phyloP scores from a whole-genome alignment of 2,888 invertebrate species.

The Branchipolynoe longqiensis region DNA sequence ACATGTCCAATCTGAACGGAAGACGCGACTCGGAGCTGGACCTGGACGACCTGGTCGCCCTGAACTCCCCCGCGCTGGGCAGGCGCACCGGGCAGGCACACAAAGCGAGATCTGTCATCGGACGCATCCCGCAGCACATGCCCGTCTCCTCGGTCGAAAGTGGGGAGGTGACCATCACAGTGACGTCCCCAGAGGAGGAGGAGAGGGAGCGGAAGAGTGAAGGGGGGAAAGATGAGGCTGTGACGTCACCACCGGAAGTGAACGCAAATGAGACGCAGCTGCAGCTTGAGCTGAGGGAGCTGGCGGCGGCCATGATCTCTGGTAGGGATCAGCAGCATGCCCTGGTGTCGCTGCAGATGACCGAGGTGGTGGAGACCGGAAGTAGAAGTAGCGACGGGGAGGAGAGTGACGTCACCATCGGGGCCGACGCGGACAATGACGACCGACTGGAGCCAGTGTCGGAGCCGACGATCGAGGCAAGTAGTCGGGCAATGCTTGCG shows the following conservation, averaged over 20 bases:
- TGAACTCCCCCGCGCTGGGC: not conserved
- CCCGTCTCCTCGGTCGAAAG: slow-evolving; percentile 8
- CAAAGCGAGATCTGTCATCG: no score
- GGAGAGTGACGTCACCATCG: slow-evolving; percentile 55
- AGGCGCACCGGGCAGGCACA: no score
- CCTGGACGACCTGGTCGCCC: slow-evolving; percentile 33
- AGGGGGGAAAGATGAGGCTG: no score
- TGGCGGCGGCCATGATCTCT: not conserved
- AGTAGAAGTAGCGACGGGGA: no score
- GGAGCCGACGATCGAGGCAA: no score
- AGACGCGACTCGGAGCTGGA: not conserved
- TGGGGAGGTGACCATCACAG: not conserved
- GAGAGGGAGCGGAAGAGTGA: no score
- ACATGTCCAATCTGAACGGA: no score
- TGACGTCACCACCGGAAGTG: no score
- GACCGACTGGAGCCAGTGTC: not conserved
- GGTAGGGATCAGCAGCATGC: not conserved
- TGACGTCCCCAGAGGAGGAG: slow-evolving; percentile 31
- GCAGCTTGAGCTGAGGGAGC: not conserved
- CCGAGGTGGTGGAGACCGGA: not conserved
- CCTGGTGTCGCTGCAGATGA: not conserved
- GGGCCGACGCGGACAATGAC: slow-evolving; percentile 5
- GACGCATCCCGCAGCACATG: not conserved
- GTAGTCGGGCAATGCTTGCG: no score
- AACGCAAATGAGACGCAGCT: not conserved